Base-by-base conservation (phyloP, 2,888 invertebrate species). In the Bombylius discolor region DNA sequence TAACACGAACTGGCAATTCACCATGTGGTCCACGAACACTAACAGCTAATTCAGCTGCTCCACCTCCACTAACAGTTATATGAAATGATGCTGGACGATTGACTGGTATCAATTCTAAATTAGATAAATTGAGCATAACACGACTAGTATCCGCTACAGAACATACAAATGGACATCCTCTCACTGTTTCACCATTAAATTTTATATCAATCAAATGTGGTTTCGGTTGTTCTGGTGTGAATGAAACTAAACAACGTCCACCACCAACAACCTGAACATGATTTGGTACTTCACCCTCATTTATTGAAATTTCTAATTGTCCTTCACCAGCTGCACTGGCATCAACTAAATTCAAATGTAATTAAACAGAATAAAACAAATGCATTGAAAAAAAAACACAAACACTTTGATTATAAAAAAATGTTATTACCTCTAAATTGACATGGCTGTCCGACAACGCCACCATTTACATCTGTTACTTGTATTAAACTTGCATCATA, bases 251-350 rank as follows among this genome's bases (percentile, higher is more conserved):
- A 68, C 95, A 96, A 62, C 92, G 83, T 52, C 96, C 97, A 51
- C 95, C 94, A 39, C 95, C 95, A 14, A 97, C 90, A 54, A 96
- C 95, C 78, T 89, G 88, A 33, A 98, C 97, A 74, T 96, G 95
- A 79, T 99, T 99, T 51, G 98, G 97, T 60, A 99, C 94, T 79
- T 96, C 93, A 63, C 98, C 98, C 77, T 96, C 95, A 74, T 99
- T 98, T 71, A 99, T 96, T 66, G 96, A 96, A 69, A 99, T 99
- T 81, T 99, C 98, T 67, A 99, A 79, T 77, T 98, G 97, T 52
- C 99, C 99, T 79, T 98, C 98, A 47, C 99, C 99, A 53, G 98
- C 98, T 69, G 94, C 91, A 70, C 92, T 93, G 51, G 97, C 98
- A 76, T 98, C 97, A 73, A 99, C 98, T 93, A 77, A 63, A 78